These are phyloP conservation scores for Rhabdomys pumilio DNA, from an alignment of 2,797 vertebrate species.

Conservation along the genomic window DNA sequence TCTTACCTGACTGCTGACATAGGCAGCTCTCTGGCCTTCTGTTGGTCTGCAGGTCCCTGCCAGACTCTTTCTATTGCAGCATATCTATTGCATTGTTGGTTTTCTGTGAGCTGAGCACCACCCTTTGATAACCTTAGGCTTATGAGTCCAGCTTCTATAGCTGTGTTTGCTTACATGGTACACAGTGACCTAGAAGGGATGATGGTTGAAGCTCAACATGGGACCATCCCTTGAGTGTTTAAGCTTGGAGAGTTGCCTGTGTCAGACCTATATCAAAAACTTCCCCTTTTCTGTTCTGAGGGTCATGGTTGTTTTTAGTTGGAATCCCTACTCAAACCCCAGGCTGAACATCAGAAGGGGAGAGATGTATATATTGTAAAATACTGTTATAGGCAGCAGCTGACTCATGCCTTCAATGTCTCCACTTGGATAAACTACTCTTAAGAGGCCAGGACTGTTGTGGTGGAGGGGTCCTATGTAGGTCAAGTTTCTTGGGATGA, in stretches of 20 bases:
- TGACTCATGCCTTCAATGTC: not conserved
- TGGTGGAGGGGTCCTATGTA: not conserved
- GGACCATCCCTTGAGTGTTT: not conserved
- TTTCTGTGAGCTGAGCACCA: not conserved
- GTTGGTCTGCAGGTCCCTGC: not conserved
- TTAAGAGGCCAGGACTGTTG: not conserved
- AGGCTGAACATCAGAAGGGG: too few species aligned
- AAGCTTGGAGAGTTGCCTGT: not conserved
- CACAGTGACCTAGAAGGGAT: not conserved
- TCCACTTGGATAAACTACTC: not conserved
- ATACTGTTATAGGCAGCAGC: not conserved
- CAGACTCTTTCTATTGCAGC: not conserved
- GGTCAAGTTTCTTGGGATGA: not conserved
- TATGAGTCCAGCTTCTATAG: not conserved
- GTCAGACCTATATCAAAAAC: not conserved
- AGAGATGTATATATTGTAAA: not conserved
- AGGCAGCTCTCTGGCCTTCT: fast-evolving
- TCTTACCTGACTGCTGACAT: not conserved
- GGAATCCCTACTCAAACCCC: not conserved
- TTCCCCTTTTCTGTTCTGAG: not conserved
- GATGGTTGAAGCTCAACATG: not conserved
- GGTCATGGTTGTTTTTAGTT: not conserved
- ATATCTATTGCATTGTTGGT: not conserved
- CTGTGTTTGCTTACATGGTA: not conserved
- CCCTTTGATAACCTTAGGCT: not conserved